Conservation (phyloP, 2,797 vertebrate genomes). For the Chelon auratus region DNA sequence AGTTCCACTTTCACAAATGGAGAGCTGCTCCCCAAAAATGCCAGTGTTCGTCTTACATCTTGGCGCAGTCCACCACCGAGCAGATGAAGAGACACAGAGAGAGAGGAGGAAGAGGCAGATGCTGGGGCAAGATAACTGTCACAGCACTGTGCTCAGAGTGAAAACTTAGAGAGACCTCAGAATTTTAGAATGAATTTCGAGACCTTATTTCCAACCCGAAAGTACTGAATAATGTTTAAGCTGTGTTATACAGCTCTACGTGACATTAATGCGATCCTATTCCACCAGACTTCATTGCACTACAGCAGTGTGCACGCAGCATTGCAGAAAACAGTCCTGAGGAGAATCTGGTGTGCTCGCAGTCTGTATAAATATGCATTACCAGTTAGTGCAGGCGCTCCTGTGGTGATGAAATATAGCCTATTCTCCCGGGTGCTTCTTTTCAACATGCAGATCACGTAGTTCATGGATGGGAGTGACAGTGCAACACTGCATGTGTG, state of each 20-base stretch:
- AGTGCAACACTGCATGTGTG: conserved; percentile 28
- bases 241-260: conserved; percentile 20
- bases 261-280: conserved; percentile 26
- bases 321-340: conserved; percentile 39
- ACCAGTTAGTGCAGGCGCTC: conserved; percentile 61
- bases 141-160: conserved; percentile 3
- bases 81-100: conserved; percentile 5
- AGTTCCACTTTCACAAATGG: conserved; percentile 38
- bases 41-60: conserved; percentile 28
- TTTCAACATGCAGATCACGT: conserved; percentile 67
- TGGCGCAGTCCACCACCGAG: conserved; percentile 36
- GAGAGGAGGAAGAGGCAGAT: conserved; percentile 2
- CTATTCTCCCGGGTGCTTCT: conserved; percentile 53
- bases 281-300: conserved; percentile 36
- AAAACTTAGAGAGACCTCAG: conserved; percentile 24
- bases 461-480: conserved; percentile 44
- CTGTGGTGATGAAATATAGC: conserved; percentile 73
- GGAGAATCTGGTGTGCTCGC: conserved; percentile 40
- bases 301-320: not conserved
- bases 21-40: conserved; percentile 33
- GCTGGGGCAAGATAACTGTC: conserved; percentile 11
- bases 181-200: conserved; percentile 2
- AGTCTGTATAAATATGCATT: conserved; percentile 71
- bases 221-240: conserved; percentile 18
- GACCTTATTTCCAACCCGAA: conserved; percentile 24